phyloP scores from a whole-genome alignment of 1,140 invertebrate species.

The Drosophila baimaii region DNA sequence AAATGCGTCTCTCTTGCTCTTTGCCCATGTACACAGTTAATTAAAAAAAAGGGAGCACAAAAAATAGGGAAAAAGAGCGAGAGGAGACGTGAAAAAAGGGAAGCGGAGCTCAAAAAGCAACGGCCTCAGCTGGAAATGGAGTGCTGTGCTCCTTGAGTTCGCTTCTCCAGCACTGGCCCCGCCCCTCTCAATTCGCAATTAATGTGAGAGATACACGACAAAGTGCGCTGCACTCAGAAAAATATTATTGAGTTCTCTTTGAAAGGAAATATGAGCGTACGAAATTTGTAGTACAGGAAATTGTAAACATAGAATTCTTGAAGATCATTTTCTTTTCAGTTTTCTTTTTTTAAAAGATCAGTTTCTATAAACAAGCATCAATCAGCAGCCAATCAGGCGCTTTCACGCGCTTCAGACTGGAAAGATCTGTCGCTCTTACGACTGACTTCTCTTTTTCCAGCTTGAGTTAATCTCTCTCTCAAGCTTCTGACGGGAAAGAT shows the following conservation, averaged over 20 bases:
- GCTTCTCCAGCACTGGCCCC: constrained; percentile 5
- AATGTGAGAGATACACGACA: constrained; percentile 70
- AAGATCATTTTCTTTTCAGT: too few species aligned
- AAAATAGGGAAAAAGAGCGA: constrained; percentile 16
- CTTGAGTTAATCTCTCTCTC: too few species aligned
- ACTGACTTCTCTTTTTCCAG: background rate
- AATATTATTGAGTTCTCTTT: background rate
- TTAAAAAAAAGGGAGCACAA: constrained; percentile 65
- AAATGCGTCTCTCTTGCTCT: too few species aligned
- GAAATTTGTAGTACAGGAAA: background rate
- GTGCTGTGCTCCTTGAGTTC: constrained; percentile 53
- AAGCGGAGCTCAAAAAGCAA: constrained; percentile 24
- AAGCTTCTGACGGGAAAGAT: background rate
- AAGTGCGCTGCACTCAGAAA: constrained; percentile 17
- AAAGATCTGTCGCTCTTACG: too few species aligned
- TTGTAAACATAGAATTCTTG: background rate
- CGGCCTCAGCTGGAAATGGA: constrained; percentile 39
- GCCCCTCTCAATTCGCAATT: constrained; percentile 54
- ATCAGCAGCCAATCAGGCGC: too few species aligned
- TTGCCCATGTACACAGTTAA: constrained; percentile 74
- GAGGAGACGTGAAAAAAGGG: constrained; percentile 39
- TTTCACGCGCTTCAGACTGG: too few species aligned
- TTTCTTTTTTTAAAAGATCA: too few species aligned
- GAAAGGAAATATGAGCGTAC: background rate
- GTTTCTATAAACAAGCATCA: too few species aligned